Conservation (phyloP, 2,113 vertebrate genomes). For the Eclectus roratus region DNA sequence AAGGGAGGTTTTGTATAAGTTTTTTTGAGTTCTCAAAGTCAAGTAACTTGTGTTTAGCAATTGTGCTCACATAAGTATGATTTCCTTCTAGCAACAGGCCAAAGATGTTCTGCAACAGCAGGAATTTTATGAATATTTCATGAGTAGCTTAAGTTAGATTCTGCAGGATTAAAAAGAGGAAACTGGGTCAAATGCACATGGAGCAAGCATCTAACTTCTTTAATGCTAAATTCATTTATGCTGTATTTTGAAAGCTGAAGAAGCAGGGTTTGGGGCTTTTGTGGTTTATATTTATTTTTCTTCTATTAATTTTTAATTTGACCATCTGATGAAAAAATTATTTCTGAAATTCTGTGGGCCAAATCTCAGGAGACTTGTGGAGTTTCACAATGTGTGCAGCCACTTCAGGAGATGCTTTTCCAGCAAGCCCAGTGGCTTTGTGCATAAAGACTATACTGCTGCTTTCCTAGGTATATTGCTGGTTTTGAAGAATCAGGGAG, state of each 20-base stretch:
- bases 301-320: neutral
- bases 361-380: neutral
- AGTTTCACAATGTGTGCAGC: neutral
- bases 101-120: conserved; percentile 46
- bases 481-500: neutral
- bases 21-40: neutral
- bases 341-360: neutral
- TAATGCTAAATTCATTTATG: conserved; percentile 15
- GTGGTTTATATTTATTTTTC: neutral
- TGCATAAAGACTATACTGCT: neutral
- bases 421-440: neutral
- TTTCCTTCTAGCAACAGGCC: conserved; percentile 42
- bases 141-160: conserved; percentile 57
- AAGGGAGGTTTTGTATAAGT: neutral
- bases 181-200: conserved; percentile 56
- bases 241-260: conserved; percentile 19
- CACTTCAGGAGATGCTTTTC: neutral
- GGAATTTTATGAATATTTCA: conserved; percentile 63
- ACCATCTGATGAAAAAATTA: neutral
- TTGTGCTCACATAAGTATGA: conserved; percentile 35
- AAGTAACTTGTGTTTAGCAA: neutral
- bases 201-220: conserved; percentile 24
- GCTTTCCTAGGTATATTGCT: neutral
- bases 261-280: neutral
- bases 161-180: conserved; percentile 53